phyloP scores from a whole-genome alignment of 1,140 invertebrate species.

The Cyrtorhinus lividipennis region DNA sequence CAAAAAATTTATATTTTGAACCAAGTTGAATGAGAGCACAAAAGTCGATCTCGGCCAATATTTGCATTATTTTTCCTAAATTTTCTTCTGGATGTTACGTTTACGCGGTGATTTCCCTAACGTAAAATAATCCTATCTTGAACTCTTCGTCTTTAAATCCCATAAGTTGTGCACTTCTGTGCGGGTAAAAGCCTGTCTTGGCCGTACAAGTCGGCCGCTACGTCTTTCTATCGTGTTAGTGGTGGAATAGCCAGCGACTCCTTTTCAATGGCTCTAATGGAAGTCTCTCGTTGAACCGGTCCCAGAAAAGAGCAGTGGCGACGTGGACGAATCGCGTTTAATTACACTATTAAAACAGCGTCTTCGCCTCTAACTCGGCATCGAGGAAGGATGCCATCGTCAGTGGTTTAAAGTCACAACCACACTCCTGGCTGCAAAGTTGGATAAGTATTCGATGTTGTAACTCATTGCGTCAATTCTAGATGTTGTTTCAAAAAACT shows the following conservation, averaged over 20 bases:
- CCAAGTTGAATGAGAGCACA: too few species aligned
- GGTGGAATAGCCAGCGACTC: not conserved
- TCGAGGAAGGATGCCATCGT: too few species aligned
- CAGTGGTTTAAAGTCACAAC: too few species aligned
- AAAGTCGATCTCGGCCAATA: too few species aligned
- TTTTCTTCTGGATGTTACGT: too few species aligned
- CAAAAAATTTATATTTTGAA: too few species aligned
- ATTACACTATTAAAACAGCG: not conserved
- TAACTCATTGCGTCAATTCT: not conserved
- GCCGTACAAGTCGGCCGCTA: not conserved
- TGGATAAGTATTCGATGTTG: not conserved
- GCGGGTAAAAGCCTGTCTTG: not conserved
- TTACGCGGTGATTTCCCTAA: too few species aligned
- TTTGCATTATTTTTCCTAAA: too few species aligned
- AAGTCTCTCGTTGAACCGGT: not conserved
- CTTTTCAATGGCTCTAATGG: not conserved
- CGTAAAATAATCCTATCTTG: not conserved
- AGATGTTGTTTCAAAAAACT: not conserved
- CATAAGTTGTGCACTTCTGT: not conserved
- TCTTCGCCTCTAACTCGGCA: not conserved
- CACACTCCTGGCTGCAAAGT: not conserved
- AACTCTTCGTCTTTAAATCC: not conserved
- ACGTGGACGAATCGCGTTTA: conserved; percentile 4
- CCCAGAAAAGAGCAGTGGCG: not conserved
- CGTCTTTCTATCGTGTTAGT: too few species aligned